Evolutionary conservation across 2,888 invertebrate species (phyloP), one percentile per base, ranked within the genome.

Genomic region (Fragum sueziense): DNA sequence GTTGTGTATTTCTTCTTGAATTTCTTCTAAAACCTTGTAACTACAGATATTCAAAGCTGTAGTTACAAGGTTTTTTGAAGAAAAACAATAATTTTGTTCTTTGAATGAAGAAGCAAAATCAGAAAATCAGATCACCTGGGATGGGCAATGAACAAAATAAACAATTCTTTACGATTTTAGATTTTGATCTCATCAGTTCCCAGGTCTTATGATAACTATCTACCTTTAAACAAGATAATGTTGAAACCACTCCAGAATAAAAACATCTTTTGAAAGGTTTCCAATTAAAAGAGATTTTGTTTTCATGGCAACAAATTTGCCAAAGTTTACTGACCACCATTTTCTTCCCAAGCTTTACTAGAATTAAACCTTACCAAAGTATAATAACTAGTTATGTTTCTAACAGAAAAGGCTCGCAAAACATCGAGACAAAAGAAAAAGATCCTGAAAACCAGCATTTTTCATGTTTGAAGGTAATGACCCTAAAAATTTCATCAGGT

Each of bases 81-180:
- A n/a, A n/a, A n/a, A n/a, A n/a, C n/a, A n/a, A n/a, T n/a, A n/a
- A n/a, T n/a, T n/a, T 57, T 57, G 11, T 57, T 57, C 57, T 57
- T 57, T 57, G 57, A 47, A 47, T 47, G 47, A 47, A 47, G n/a
- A 14, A 47, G 57, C 2, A 57, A 3, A 57, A 27, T 7, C 27
- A 22, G 2, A 7, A 57, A 57, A 57, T 57, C 11, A 61, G 61
- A 20, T 6, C 29, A 29, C n/a, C 4, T 25, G 61, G 61, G 61
- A 61, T 61, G 61, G 61, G 61, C 61, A 61, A 33, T 61, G 29
- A 61, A 33, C 61, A 61, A 61, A 61, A 29, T 25, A 61, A 61
- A 33, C 29, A 47, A 47, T 47, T 47, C 47, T 47, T 47, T 47
- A 47, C n/a, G 47, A 47, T 47, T 47, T 14, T 3, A n/a, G 47